Percentiles rank a stretch among this genome's conserved stretches.
phyloP scores from a whole-genome alignment of 2,888 invertebrate genomes.

The Chloroclystis v-ata region DNA sequence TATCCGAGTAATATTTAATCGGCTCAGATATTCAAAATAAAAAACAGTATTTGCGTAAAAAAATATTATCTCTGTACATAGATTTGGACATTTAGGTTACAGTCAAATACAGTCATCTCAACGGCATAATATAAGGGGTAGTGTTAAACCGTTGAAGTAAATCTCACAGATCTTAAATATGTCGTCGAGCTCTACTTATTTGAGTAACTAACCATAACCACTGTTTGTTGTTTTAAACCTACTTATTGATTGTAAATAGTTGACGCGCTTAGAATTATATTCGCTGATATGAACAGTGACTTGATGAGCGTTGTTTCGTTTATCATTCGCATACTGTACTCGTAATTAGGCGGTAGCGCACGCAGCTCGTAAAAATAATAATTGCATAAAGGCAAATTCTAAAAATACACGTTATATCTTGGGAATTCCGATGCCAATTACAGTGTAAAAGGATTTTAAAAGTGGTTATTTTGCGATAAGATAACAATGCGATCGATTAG shows the following conservation, averaged over 20 bases:
- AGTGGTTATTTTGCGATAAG: constrained; percentile 12
- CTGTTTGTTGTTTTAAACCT: not conserved
- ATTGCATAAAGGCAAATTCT: too few relatives aligned
- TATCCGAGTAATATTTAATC: too few relatives aligned
- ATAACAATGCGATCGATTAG: constrained; percentile 43
- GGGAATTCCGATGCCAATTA: not conserved
- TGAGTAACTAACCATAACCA: too few relatives aligned
- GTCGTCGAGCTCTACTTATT: too few relatives aligned
- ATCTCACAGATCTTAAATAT: too few relatives aligned
- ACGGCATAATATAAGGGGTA: too few relatives aligned
- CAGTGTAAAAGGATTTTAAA: constrained; percentile 10
- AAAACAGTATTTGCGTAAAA: too few relatives aligned
- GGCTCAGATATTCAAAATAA: too few relatives aligned
- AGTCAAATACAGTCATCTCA: too few relatives aligned
- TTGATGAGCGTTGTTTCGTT: constrained; percentile 5
- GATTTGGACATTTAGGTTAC: too few relatives aligned
- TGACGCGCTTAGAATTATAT: constrained; percentile 4
- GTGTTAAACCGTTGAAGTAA: too few relatives aligned
- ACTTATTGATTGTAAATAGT: constrained; percentile 13
- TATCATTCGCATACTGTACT: constrained; percentile 21
- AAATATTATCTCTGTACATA: too few relatives aligned
- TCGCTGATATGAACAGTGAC: constrained; percentile 16
- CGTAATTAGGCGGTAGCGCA: constrained; percentile 15
- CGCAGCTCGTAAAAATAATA: constrained; percentile 1
- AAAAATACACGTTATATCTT: not conserved